A percentile compares a stretch with the other conserved stretches of the same genome.
These are phyloP conservation scores for Spodoptera litura DNA, from an alignment of 1,140 invertebrate species.

Conservation along the genomic window DNA sequence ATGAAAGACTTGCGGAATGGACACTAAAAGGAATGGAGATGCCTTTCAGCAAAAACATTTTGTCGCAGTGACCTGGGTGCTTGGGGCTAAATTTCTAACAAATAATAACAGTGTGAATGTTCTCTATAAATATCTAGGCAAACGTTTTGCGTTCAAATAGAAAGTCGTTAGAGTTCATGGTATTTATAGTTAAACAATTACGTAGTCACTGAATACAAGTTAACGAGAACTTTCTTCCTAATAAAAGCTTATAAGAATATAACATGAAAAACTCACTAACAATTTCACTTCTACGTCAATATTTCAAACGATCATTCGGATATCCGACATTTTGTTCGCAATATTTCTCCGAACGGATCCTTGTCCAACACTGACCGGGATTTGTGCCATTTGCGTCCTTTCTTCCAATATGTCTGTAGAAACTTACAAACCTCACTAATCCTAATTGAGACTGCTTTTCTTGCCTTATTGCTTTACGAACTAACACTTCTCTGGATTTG, in stretches of 20 bases:
- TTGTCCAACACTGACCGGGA: conserved; percentile 28
- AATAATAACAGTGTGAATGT: too few species aligned
- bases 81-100: too few species aligned
- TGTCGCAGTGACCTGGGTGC: too few species aligned
- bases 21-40: background rate
- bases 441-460: conserved; percentile 20
- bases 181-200: too few species aligned
- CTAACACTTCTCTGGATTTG: conserved; percentile 11
- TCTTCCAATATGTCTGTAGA: conserved; percentile 4
- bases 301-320: conserved; percentile 6
- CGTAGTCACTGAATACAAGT: too few species aligned
- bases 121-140: too few species aligned
- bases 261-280: background rate
- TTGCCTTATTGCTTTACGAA: conserved; percentile 15
- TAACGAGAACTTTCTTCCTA: too few species aligned
- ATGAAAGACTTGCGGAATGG: conserved; percentile 5
- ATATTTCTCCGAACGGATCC: conserved; percentile 12
- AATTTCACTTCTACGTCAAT: background rate
- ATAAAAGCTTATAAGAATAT: background rate
- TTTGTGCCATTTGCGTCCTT: conserved; percentile 32
- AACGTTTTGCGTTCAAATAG: too few species aligned
- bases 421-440: conserved; percentile 32
- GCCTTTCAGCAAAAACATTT: too few species aligned
- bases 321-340: conserved; percentile 14
- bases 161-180: too few species aligned